A percentile compares a stretch with the other conserved stretches of the same genome.
Conservation (phyloP, 2,113 vertebrate species). For the Phalacrocorax pelagicus region DNA sequence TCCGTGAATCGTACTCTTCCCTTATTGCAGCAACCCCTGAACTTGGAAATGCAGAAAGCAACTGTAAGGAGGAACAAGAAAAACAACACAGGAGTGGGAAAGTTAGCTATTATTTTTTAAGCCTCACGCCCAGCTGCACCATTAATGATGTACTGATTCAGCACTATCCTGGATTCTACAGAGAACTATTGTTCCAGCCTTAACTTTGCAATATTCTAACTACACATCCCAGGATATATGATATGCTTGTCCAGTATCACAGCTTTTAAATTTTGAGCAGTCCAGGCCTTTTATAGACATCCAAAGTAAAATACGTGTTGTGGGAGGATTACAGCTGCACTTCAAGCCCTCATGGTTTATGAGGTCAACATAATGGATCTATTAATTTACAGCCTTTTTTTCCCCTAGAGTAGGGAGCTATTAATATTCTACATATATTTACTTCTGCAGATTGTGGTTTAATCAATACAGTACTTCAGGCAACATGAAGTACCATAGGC, state of each 20-base stretch:
- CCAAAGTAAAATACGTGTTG: conserved; percentile 41
- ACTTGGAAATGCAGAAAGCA: neutral
- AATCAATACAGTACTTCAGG: conserved; percentile 68
- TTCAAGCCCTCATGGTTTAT: conserved; percentile 45
- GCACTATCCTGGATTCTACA: neutral
- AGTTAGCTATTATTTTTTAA: neutral
- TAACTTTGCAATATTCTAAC: neutral
- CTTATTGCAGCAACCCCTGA: neutral
- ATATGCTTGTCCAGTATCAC: neutral
- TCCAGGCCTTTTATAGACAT: conserved; percentile 27
- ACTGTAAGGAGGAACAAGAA: neutral
- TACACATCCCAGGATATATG: neutral
- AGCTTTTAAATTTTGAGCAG: conserved; percentile 15
- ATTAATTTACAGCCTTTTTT: conserved; percentile 65
- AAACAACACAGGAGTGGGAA: neutral
- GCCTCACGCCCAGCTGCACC: neutral
- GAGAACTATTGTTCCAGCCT: neutral
- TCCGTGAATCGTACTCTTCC: neutral
- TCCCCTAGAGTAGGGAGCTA: neutral
- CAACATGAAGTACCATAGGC: conserved; percentile 44
- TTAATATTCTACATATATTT: conserved; percentile 71
- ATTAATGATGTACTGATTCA: neutral
- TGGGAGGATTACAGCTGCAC: conserved; percentile 51
- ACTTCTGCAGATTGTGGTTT: conserved; percentile 64
- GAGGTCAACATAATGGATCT: conserved; percentile 51